Percentiles rank a stretch among this genome's conserved stretches.
phyloP scores from a whole-genome alignment of 2,888 invertebrate species.

The Melinaea marsaeus region DNA sequence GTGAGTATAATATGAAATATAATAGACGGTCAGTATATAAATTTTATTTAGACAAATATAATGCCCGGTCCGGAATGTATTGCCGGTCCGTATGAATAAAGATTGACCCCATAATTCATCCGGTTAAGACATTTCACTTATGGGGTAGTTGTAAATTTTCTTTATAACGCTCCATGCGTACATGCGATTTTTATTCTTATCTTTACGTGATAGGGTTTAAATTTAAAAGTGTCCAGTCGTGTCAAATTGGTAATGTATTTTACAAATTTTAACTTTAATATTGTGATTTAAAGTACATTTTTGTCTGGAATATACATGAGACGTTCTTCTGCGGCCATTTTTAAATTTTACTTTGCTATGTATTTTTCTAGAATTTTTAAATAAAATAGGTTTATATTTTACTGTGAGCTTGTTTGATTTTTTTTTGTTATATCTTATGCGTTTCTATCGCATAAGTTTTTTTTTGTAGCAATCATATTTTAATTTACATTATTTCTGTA shows the following conservation, averaged over 20 bases:
- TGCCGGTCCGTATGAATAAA: constrained; percentile 55
- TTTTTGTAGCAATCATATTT: too few relatives aligned
- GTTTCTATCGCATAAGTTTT: too few relatives aligned
- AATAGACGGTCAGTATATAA: constrained; percentile 28
- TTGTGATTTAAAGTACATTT: constrained; percentile 4
- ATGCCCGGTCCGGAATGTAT: constrained; percentile 37
- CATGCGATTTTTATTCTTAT: constrained; percentile 21
- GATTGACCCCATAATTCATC: constrained; percentile 61
- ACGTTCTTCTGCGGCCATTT: background rate
- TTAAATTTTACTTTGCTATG: background rate
- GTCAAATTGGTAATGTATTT: background rate
- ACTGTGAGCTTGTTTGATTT: background rate
- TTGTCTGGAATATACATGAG: background rate
- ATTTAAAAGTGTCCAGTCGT: constrained; percentile 2
- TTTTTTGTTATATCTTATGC: too few relatives aligned
- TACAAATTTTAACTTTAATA: background rate
- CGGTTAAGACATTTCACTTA: constrained; percentile 60
- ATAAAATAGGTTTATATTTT: background rate
- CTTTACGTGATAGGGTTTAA: background rate
- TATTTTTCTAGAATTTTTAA: background rate
- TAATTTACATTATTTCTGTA: too few relatives aligned
- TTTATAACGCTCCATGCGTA: constrained; percentile 31
- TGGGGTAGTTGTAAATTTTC: constrained; percentile 63
- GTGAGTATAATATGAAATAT: background rate
- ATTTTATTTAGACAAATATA: constrained; percentile 59